phyloP scores from a whole-genome alignment of 2,888 invertebrate species.

The Limnephilus rhombicus region DNA sequence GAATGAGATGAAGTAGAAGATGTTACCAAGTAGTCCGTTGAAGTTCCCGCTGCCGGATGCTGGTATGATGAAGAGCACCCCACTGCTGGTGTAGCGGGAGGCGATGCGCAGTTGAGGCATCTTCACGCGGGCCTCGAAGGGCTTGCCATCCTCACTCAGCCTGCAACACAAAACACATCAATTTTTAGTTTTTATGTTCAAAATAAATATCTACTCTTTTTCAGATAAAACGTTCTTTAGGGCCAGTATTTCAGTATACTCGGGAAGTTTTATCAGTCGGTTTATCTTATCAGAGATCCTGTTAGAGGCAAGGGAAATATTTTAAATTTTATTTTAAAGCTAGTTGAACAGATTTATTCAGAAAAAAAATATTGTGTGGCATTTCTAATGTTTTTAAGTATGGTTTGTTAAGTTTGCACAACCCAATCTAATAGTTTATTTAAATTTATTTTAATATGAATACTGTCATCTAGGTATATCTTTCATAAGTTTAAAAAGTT shows the following conservation, averaged over 20 bases:
- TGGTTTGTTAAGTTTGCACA: no score
- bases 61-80: slow-evolving; percentile 83
- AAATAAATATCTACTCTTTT: background rate
- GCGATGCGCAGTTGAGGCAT: slow-evolving; percentile 83
- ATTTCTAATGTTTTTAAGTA: no score
- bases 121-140: slow-evolving; percentile 81
- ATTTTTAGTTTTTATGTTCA: background rate
- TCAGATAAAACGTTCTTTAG: background rate
- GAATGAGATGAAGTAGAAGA: background rate
- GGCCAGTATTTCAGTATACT: background rate
- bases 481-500: no score
- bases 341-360: no score
- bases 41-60: slow-evolving; percentile 85
- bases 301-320: no score
- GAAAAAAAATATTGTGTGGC: no score
- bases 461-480: no score
- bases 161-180: slow-evolving; percentile 68
- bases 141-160: slow-evolving; percentile 79
- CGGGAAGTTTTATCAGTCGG: no score
- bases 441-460: no score
- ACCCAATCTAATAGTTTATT: no score
- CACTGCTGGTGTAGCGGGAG: slow-evolving; percentile 83
- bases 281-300: no score
- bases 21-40: slow-evolving; percentile 79
- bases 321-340: no score